Conservation (phyloP, 2,888 invertebrate species). For the Tachina fera region DNA sequence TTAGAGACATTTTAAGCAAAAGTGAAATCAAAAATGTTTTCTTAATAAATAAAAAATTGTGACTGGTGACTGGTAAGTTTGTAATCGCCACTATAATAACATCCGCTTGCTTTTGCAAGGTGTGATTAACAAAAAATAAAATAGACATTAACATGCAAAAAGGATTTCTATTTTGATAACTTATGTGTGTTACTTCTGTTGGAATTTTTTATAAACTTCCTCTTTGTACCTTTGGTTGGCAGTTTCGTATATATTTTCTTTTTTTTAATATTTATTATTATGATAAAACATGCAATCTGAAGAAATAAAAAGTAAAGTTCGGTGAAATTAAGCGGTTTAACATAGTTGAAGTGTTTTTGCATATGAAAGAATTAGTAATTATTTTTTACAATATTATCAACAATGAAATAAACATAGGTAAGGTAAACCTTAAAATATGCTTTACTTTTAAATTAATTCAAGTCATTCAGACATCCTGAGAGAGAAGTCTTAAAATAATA, state of each 20-base stretch:
- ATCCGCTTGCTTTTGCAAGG: neutral
- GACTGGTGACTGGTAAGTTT: neutral
- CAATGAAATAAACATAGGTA: constrained; percentile 5
- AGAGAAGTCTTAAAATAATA: too few relatives aligned
- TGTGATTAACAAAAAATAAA: neutral
- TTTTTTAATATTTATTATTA: constrained; percentile 20
- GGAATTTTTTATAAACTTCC: neutral
- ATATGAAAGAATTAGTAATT: neutral
- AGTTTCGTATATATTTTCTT: neutral
- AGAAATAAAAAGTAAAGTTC: constrained; percentile 51
- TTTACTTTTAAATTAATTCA: neutral
- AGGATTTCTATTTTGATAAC: neutral
- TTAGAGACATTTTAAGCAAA: neutral
- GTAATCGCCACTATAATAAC: constrained; percentile 10
- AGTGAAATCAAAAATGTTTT: neutral
- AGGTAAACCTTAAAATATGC: neutral
- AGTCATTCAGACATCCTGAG: too few relatives aligned
- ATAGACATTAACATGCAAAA: constrained; percentile 13
- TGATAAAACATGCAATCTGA: constrained; percentile 52
- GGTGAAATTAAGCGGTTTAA: constrained; percentile 9
- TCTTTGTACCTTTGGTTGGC: neutral
- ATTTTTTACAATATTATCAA: neutral
- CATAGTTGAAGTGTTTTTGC: constrained; percentile 19
- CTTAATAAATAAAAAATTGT: constrained; percentile 4
- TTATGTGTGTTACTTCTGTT: neutral